Evolutionary conservation across 2,888 invertebrate genomes (phyloP).

Genomic region (Gasteruption jaculator): DNA sequence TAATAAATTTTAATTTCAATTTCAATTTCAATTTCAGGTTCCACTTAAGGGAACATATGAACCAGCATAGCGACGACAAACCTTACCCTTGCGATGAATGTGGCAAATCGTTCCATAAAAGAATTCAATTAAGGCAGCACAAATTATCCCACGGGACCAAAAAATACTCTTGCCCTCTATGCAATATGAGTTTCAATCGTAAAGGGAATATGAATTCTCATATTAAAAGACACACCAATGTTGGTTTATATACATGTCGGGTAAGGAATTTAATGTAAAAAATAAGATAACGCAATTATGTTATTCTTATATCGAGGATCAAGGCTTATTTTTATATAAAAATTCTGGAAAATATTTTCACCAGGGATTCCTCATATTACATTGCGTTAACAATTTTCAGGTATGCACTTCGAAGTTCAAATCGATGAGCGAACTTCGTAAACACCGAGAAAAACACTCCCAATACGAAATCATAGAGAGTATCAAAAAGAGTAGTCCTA

Average conservation of each 20-base stretch:
- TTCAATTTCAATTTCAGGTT: conserved; percentile 36
- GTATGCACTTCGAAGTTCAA: conserved; percentile 36
- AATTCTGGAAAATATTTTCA: conserved; percentile 5
- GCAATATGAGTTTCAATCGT: conserved; percentile 41
- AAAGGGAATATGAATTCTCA: conserved; percentile 45
- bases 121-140: conserved; percentile 45
- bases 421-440: conserved; percentile 40
- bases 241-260: conserved; percentile 38
- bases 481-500: conserved; percentile 27
- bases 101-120: conserved; percentile 47
- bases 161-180: conserved; percentile 38
- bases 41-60: conserved; percentile 53
- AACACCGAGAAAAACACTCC: conserved; percentile 39
- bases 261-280: too few relatives aligned
- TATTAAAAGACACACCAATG: conserved; percentile 38
- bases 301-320: too few relatives aligned
- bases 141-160: conserved; percentile 37
- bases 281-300: too few relatives aligned
- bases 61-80: conserved; percentile 46
- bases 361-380: background rate
- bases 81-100: conserved; percentile 50
- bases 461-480: conserved; percentile 35
- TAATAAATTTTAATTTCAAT: too few relatives aligned
- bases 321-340: too few relatives aligned
- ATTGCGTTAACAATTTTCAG: conserved; percentile 20